Evolutionary conservation across 1,140 invertebrate species (phyloP).

Genomic region (Trichonephila clavata): DNA sequence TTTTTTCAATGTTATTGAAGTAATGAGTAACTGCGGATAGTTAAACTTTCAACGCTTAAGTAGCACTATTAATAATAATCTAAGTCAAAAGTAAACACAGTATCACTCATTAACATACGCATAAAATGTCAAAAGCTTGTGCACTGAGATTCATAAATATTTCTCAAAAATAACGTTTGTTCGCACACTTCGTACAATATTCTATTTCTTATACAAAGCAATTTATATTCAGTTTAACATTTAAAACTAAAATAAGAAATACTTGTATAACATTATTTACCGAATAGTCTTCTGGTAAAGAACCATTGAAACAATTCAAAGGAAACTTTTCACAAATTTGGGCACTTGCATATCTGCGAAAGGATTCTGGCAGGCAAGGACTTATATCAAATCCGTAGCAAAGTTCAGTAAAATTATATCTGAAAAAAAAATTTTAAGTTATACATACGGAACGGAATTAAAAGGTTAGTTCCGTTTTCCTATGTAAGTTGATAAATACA

Average conservation of each 20-base stretch:
- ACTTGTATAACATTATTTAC: neutral
- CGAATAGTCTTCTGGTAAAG: neutral
- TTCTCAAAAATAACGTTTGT: no score
- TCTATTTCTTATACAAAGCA: neutral
- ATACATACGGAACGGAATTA: no score
- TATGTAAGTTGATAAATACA: no score
- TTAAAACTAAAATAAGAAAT: neutral
- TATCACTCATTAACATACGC: neutral
- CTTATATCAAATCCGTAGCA: neutral
- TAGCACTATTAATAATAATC: no score
- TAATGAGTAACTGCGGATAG: no score
- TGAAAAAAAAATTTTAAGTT: neutral
- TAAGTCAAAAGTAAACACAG: no score
- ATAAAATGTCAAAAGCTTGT: neutral
- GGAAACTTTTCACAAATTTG: neutral
- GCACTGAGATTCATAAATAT: neutral
- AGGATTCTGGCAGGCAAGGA: constrained; percentile 1
- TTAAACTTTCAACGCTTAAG: no score
- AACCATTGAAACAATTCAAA: neutral
- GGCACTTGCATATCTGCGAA: neutral
- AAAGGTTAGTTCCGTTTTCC: no score
- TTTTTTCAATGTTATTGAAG: no score
- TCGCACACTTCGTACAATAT: neutral
- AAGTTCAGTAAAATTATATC: constrained; percentile 4
- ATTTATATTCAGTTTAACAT: neutral